These are phyloP conservation scores for Cyclura pinguis DNA, from an alignment of 2,797 vertebrate genomes.

Conservation along the genomic window DNA sequence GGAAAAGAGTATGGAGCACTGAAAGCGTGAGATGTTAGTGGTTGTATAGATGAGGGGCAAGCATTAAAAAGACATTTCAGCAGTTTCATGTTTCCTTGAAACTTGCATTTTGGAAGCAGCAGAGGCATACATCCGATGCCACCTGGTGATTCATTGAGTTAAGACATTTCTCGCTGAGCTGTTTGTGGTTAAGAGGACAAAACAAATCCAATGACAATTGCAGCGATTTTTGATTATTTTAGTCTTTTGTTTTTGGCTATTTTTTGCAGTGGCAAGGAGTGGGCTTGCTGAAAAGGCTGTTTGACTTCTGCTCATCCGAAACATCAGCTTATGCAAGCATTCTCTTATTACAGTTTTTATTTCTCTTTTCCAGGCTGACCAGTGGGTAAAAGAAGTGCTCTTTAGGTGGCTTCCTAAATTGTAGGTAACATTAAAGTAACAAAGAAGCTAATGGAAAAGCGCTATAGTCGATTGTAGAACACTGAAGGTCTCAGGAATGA, in stretches of 20 bases:
- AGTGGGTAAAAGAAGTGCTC: not conserved
- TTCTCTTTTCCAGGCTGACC: not conserved
- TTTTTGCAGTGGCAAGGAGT: not conserved
- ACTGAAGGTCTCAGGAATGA: not conserved
- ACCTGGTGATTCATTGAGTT: not conserved
- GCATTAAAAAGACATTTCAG: not conserved
- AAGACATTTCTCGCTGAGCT: not conserved
- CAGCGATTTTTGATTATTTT: not conserved
- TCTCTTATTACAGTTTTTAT: not conserved
- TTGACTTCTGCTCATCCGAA: not conserved
- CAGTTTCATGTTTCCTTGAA: not conserved
- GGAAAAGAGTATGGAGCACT: not conserved
- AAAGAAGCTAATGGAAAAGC: not conserved
- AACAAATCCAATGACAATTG: not conserved
- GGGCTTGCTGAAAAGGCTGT: not conserved
- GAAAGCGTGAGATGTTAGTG: not conserved
- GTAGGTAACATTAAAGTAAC: not conserved
- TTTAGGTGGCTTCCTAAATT: not conserved
- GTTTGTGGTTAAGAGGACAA: not conserved
- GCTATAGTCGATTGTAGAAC: not conserved
- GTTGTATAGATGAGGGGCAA: not conserved
- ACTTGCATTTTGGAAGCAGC: not conserved
- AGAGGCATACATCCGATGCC: not conserved
- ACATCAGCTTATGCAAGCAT: not conserved
- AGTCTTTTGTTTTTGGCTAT: not conserved